A percentile compares a stretch with the other conserved stretches of the same genome.
phyloP scores from a whole-genome alignment of 2,113 vertebrate species.

The Lycocorax pyrrhopterus region DNA sequence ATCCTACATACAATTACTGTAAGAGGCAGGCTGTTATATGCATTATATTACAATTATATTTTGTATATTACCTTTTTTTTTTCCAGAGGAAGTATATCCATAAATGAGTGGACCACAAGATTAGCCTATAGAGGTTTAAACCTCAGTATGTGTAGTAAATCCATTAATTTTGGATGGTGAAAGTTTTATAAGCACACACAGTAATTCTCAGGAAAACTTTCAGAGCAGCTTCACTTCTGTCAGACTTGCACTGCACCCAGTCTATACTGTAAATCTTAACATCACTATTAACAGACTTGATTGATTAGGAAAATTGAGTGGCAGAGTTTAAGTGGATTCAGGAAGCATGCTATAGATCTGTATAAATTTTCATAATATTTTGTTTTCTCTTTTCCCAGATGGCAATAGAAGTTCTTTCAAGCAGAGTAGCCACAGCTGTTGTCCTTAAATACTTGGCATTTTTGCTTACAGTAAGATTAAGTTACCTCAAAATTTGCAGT shows the following conservation, averaged over 20 bases:
- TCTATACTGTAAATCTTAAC: background rate
- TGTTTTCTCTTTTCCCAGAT: slow-evolving; percentile 2
- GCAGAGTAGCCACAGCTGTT: slow-evolving; percentile 6
- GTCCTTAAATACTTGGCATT: slow-evolving; percentile 24
- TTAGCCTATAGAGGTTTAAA: background rate
- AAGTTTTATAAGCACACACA: background rate
- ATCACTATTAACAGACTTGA: background rate
- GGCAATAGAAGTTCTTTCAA: background rate
- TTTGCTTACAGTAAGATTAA: slow-evolving; percentile 18
- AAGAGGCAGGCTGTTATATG: background rate
- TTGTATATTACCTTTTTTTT: background rate
- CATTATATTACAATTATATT: background rate
- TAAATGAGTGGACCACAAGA: background rate
- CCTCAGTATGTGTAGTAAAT: background rate
- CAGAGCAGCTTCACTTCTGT: background rate
- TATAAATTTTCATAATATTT: slow-evolving; percentile 27
- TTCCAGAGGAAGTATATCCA: background rate
- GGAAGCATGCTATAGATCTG: background rate
- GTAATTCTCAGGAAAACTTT: background rate
- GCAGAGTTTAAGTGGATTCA: slow-evolving; percentile 18
- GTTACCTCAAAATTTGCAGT: background rate
- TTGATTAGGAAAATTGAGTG: slow-evolving; percentile 23
- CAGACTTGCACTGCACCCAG: background rate
- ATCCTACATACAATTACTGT: background rate
- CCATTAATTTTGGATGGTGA: background rate